Base-by-base conservation (phyloP, 23 tunicate genomes). In the Ciona savignyi region DNA sequence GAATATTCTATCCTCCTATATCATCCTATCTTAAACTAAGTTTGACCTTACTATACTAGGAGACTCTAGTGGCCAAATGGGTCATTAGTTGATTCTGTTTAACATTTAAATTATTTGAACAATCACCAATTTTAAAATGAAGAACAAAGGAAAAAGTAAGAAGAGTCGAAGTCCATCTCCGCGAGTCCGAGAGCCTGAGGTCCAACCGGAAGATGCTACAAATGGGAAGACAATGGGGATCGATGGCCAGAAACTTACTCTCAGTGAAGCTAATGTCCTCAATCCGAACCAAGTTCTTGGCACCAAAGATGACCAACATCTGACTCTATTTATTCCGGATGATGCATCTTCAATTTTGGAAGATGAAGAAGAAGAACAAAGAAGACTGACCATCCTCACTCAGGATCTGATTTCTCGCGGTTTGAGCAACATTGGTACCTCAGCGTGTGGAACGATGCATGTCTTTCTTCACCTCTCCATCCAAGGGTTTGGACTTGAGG, bases 231-330 rank as follows among this genome's bases (percentile, higher is more conserved):
- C n/a, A 24, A 24, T 72, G 34, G 76, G 76, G 2, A 82, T 88
- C 34, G 97, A 91, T 72, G 72, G 79, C 1, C 97, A 91, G 76
- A 84, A 63, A 62, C 48, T 91, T 33, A 83, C 89, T 11, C 4
- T 78, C 24, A 91, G 97, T 61, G 86, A 84, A 32, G 35, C 80
- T 21, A 72, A 76, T 23, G 30, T 85, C 1, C 34, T 91, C 3
- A 78, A 91, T 66, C 71, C 74, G n/a, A 87, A 91, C 42, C 84
- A 87, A 51, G 51, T 83, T 1, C 66, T 68, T 19, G 74, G 84
- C 22, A 31, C 74, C 4, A 65, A 0, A 25, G 68, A 71, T 3
- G 62, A 61, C 23, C 74, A 30, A 51, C 77, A 56, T 29, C 32
- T 72, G 4, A 32, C 76, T 28, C 60, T 85, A 11, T 91, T 84